These are phyloP conservation scores for Gila robusta DNA, from an alignment of 2,797 vertebrate species.

Conservation along the genomic window DNA sequence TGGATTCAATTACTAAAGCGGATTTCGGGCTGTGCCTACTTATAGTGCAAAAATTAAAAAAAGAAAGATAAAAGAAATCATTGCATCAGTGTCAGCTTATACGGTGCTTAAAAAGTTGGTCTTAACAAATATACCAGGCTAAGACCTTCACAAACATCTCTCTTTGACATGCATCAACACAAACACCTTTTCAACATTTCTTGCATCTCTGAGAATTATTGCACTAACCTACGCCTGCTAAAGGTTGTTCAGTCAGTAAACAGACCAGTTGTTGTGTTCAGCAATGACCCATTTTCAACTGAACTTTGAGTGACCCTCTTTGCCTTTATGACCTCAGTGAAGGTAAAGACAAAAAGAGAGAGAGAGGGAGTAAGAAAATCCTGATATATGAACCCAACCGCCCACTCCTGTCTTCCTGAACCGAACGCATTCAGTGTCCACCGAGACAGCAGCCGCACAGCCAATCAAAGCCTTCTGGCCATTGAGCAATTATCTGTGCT, in stretches of 20 bases:
- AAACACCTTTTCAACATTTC: conserved; percentile 31
- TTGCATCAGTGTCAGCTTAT: conserved; percentile 34
- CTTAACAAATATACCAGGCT: background rate
- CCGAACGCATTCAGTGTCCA: conserved; percentile 69
- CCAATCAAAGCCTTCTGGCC: conserved; percentile 81
- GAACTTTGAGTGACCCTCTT: conserved; percentile 70
- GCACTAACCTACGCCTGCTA: conserved; percentile 65
- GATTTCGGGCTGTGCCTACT: conserved; percentile 50
- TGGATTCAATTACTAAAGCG: conserved; percentile 54
- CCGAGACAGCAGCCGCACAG: conserved; percentile 73
- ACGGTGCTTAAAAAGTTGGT: conserved; percentile 28
- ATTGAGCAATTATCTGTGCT: conserved; percentile 80
- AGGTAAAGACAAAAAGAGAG: conserved; percentile 71
- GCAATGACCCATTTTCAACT: conserved; percentile 65
- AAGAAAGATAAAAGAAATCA: conserved; percentile 51
- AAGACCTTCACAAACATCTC: conserved; percentile 20
- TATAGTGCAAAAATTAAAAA: conserved; percentile 18
- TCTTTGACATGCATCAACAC: conserved; percentile 31
- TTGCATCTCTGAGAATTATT: conserved; percentile 45
- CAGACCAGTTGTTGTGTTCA: conserved; percentile 35
- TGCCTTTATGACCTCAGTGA: conserved; percentile 74
- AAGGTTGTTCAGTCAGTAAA: conserved; percentile 43
- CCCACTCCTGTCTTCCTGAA: conserved; percentile 74
- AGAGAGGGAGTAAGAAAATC: conserved; percentile 48
- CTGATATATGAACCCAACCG: conserved; percentile 68